Percentiles rank a stretch among this genome's conserved stretches.
phyloP scores from a whole-genome alignment of 1,140 invertebrate genomes.

The Euborellia annulipes region DNA sequence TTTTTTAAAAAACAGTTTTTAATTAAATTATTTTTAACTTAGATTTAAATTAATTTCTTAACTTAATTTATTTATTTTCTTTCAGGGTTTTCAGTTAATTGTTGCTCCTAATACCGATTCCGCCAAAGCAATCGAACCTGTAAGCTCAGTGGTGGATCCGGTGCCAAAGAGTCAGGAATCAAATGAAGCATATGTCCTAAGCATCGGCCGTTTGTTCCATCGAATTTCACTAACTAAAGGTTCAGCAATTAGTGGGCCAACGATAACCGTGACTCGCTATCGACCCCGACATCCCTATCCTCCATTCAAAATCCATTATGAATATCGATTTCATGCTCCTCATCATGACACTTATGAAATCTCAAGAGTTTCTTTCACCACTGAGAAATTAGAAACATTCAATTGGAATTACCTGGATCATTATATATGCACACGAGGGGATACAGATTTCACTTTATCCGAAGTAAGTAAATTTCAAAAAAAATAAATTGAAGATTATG shows the following conservation, averaged over 20 bases:
- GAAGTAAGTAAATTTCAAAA: conserved; percentile 40
- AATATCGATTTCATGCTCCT: conserved; percentile 83
- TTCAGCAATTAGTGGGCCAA: conserved; percentile 63
- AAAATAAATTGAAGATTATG: neutral
- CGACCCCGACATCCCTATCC: conserved; percentile 85
- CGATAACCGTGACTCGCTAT: conserved; percentile 84
- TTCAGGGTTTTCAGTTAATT: conserved; percentile 74
- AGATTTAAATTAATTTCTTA: no score
- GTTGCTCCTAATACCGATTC: conserved; percentile 26
- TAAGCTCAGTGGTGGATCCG: conserved; percentile 30
- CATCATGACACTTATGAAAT: conserved; percentile 86
- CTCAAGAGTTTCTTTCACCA: conserved; percentile 87
- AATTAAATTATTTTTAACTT: no score
- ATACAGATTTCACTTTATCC: conserved; percentile 71
- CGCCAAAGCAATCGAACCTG: conserved; percentile 13
- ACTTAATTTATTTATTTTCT: no score
- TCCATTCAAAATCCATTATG: conserved; percentile 75
- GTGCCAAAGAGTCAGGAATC: conserved; percentile 31
- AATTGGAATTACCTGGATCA: conserved; percentile 98
- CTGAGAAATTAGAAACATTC: conserved; percentile 88
- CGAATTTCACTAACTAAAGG: conserved; percentile 59
- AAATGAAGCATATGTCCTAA: conserved; percentile 63
- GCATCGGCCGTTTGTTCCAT: conserved; percentile 91
- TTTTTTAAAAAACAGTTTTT: no score
- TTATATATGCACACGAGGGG: conserved; percentile 85